Percentiles rank a stretch among this genome's conserved stretches.
These are phyloP conservation scores for Aplidium turbinatum DNA, from an alignment of 23 tunicate species.

Conservation along the genomic window DNA sequence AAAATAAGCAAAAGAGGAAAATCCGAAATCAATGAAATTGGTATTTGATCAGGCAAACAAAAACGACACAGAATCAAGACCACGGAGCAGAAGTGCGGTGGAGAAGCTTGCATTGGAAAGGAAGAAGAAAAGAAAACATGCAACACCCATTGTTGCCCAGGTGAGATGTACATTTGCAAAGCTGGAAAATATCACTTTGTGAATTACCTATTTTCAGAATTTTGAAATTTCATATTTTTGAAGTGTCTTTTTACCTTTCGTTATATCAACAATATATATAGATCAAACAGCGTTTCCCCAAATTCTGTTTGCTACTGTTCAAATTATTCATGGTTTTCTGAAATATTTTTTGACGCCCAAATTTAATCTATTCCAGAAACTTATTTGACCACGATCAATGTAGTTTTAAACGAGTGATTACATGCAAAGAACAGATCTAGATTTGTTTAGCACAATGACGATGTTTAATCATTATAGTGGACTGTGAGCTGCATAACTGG, in stretches of 20 bases:
- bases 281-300: not conserved
- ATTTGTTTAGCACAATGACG: not conserved
- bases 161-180: not conserved
- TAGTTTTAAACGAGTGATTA: not conserved
- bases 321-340: no score
- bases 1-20: no score
- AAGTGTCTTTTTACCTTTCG: not conserved
- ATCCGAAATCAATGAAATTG: no score
- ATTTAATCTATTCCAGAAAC: no score
- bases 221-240: not conserved
- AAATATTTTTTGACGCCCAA: no score
- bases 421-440: not conserved
- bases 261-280: not conserved
- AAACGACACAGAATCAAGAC: not conserved
- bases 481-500: slow-evolving; percentile 13
- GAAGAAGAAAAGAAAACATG: slow-evolving; percentile 11
- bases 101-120: slow-evolving; percentile 29
- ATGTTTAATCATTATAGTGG: slow-evolving; percentile 2
- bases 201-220: no score
- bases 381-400: not conserved
- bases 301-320: no score
- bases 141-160: slow-evolving; percentile 49
- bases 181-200: not conserved
- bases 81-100: slow-evolving; percentile 6
- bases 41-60: not conserved